phyloP scores from a whole-genome alignment of 2,888 invertebrate genomes.

The Campoplex capitator region DNA sequence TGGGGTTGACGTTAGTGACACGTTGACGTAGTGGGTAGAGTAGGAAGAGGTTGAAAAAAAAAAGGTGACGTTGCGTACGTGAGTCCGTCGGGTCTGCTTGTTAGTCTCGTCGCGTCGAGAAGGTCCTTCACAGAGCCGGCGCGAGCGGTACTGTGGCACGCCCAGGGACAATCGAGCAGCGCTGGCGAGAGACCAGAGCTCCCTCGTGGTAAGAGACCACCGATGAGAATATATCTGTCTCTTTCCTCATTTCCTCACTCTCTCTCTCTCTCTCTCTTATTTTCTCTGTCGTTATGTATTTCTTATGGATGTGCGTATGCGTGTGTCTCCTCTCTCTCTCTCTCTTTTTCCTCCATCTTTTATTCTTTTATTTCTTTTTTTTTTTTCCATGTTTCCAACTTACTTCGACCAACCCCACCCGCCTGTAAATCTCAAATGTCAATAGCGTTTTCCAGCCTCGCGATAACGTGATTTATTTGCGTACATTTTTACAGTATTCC shows the following conservation, averaged over 20 bases:
- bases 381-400: constrained; percentile 18
- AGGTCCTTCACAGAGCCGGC: constrained; percentile 64
- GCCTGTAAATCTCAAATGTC: constrained; percentile 56
- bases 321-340: background rate
- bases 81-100: constrained; percentile 61
- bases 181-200: constrained; percentile 67
- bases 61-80: constrained; percentile 66
- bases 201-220: constrained; percentile 66
- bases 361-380: background rate
- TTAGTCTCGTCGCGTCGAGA: constrained; percentile 66
- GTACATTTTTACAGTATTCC: background rate
- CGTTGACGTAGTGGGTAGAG: constrained; percentile 54
- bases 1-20: constrained; percentile 61
- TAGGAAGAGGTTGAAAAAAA: constrained; percentile 45
- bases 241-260: constrained; percentile 11
- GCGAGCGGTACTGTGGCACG: constrained; percentile 65
- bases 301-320: background rate
- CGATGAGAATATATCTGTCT: constrained; percentile 43
- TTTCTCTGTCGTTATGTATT: constrained; percentile 12
- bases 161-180: constrained; percentile 69
- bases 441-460: constrained; percentile 32
- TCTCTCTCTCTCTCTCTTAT: background rate
- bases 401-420: constrained; percentile 27
- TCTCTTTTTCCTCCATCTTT: constrained; percentile 5
- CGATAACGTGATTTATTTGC: constrained; percentile 42